Conservation (phyloP, 2,113 vertebrate genomes). For the Cichladusa arquata region DNA sequence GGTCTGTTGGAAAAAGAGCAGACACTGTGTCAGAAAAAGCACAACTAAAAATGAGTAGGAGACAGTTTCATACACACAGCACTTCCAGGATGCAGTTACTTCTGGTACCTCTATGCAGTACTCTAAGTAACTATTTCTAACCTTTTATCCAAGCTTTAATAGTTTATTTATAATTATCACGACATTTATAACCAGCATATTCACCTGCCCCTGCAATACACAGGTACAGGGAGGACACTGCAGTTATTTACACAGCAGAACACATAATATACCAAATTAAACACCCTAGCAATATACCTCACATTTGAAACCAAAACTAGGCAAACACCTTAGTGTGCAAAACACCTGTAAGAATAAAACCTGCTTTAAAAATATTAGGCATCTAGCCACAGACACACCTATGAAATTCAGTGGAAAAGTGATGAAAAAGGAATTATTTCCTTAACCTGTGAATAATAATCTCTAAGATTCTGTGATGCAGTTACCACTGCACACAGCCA, state of each 20-base stretch:
- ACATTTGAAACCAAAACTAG: not conserved
- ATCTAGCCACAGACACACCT: not conserved
- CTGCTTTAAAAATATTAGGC: not conserved
- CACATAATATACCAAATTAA: not conserved
- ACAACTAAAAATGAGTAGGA: not conserved
- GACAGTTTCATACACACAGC: not conserved
- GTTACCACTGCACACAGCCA: not conserved
- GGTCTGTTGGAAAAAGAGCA: constrained; percentile 71
- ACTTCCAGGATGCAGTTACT: not conserved
- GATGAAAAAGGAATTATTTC: not conserved
- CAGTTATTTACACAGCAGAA: not conserved
- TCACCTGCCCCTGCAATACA: not conserved
- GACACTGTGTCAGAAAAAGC: not conserved
- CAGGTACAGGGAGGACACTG: not conserved
- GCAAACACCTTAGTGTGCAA: not conserved
- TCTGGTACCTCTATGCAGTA: not conserved
- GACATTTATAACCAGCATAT: not conserved
- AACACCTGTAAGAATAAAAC: not conserved
- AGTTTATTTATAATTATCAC: not conserved
- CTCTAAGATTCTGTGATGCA: not conserved
- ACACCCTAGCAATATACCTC: not conserved
- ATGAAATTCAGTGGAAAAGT: not conserved
- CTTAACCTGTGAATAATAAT: not conserved
- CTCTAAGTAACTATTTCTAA: not conserved
- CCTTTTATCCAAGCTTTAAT: not conserved